Base-by-base conservation (phyloP, 2,113 vertebrate genomes). In the Podarcis raffonei region DNA sequence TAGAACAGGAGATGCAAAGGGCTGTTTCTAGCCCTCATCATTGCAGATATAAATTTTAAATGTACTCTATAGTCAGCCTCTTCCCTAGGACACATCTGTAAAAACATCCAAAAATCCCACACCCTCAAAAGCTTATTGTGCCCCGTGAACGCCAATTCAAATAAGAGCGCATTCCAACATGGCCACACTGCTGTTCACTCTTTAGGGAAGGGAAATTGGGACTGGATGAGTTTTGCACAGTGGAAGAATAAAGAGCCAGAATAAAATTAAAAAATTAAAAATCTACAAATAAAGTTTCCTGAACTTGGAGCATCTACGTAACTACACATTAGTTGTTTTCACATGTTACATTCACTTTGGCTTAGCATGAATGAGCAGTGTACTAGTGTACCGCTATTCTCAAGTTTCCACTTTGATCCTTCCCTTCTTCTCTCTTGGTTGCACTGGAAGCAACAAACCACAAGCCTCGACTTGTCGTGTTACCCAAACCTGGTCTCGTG, bases 71-170 rank as follows among this genome's bases (percentile, higher is more conserved):
- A 8, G 27, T 3, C 32, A 25, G 57, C 12, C 72, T 18, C 8
- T 86, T 65, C 37, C 48, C 20, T 11, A 84, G 13, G 39, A n/a
- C 37, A 74, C 71, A 59, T 85, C 48, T 78, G 16, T 65, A 39
- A 48, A 78, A 86, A 86, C 62, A 85, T 27, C 65, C 74, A n/a
- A 68, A 66, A 76, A 87, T 35, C 20, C n/a, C 77, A 80, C n/a
- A 80, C 20, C 65, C 62, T 84, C 8, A 69, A 68, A 68, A 48
- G 35, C 25, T 42, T 42, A 25, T 69, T 6, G 71, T 62, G 53
- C 53, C 72, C 57, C 30, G 23, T 76, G n/a, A 62, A 85, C 18
- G 32, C 32, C 23, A 37, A 27, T 6, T 7, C 30, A 57, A 32
- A 57, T 6, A 71, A 5, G 25, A 48, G 20, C 3, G 2, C 4